These are phyloP conservation scores for Apamea crenata DNA, from an alignment of 2,888 invertebrate species.

Conservation along the genomic window DNA sequence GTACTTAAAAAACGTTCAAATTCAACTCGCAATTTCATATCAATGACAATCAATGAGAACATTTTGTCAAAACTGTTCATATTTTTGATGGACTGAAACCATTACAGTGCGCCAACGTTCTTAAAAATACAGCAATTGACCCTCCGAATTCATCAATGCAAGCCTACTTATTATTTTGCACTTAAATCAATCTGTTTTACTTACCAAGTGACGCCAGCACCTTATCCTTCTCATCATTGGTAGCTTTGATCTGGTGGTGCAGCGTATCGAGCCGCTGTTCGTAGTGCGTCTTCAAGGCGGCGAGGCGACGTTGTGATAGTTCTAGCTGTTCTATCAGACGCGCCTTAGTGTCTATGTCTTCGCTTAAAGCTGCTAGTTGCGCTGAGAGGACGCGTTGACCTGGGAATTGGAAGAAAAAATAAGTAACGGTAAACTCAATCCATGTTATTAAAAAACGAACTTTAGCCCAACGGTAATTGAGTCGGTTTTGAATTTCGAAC, in stretches of 20 bases:
- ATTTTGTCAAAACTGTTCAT: background rate
- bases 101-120: background rate
- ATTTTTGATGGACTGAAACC: background rate
- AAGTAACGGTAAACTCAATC: background rate
- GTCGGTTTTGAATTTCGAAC: background rate
- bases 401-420: constrained; percentile 50
- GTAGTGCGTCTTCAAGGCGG: constrained; percentile 96
- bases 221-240: constrained; percentile 97
- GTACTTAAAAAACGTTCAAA: background rate
- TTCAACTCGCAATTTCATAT: background rate
- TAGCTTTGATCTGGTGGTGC: constrained; percentile 95
- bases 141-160: background rate
- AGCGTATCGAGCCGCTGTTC: constrained; percentile 97
- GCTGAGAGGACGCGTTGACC: constrained; percentile 92
- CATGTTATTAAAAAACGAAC: background rate
- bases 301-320: constrained; percentile 95
- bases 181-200: constrained; percentile 35
- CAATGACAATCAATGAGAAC: background rate
- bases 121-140: background rate
- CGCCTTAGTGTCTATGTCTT: constrained; percentile 98
- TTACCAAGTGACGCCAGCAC: constrained; percentile 92
- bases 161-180: background rate
- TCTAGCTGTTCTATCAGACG: constrained; percentile 98
- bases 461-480: background rate
- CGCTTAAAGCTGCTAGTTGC: constrained; percentile 96